Evolutionary conservation across 2,888 invertebrate genomes (phyloP), one percentile per base, ranked within the genome.

Genomic region (Pherbina coryleti): DNA sequence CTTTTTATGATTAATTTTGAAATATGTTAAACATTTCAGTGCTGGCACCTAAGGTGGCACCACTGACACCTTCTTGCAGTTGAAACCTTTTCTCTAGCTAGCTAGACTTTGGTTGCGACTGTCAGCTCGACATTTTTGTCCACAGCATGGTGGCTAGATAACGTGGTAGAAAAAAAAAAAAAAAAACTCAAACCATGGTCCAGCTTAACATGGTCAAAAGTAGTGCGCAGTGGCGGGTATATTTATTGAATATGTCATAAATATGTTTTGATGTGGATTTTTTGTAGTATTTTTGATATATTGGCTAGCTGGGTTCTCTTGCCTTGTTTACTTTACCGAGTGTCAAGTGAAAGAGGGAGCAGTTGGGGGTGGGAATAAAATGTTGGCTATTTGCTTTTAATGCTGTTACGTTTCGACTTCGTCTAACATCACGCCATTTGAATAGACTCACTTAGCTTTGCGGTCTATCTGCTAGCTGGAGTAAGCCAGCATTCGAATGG

Each of bases 191-290:
- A 44, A 44, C 44, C 44, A 14, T 44, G 44, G 55, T 5, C 55
- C 55, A 25, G 28, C 28, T 64, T 64, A 34, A 22, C 7, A 22
- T 64, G 25, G 5, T 22, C 64, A 64, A 31, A 25, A 17, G 34
- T 4, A 5, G 31, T 22, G 25, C 51, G 69, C 49, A 69, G 69
- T 11, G 69, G 79, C 82, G 83, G 79, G 81, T 83, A 83, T 82
- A 84, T 86, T 85, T 86, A 86, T 86, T 85, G 85, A 86, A 86
- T 83, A 82, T 86, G 82, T 86, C 86, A 83, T 80, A 80, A 75
- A 82, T 75, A 81, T 84, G 85, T 83, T 86, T 84, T 84, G 86
- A 86, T 86, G 86, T 86, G 82, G 81, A 81, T 82, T 85, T 83
- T 81, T 81, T 84, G 2, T 7, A 55, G 11, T 22, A 28, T 25